Conservation (phyloP, 2,888 invertebrate species). For the Ochropacha duplaris region DNA sequence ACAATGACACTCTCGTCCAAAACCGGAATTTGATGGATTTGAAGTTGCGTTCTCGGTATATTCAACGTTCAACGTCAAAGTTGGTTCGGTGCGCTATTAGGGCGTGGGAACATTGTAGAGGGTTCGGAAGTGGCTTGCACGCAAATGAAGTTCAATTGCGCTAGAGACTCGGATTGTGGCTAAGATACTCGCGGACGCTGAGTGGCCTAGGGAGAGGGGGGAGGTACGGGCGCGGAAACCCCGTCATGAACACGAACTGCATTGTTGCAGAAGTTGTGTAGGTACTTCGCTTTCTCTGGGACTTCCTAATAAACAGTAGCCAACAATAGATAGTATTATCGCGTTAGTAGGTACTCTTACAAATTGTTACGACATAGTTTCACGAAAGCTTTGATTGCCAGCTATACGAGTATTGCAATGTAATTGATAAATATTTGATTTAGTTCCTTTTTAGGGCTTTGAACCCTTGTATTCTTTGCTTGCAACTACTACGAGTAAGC, state of each 20-base stretch:
- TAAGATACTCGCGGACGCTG: constrained; percentile 47
- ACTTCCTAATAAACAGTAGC: constrained; percentile 10
- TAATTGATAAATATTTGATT: too few species aligned
- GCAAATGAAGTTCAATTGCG: constrained; percentile 76
- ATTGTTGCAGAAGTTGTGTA: constrained; percentile 71
- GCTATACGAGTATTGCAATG: neutral
- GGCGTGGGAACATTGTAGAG: constrained; percentile 64
- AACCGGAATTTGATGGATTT: constrained; percentile 35
- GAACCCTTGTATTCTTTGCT: too few species aligned
- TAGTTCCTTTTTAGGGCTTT: too few species aligned
- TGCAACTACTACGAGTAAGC: too few species aligned
- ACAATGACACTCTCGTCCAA: constrained; percentile 45
- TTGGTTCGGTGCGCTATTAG: constrained; percentile 39
- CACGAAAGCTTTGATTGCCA: too few species aligned
- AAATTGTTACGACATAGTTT: neutral
- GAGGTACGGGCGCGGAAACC: constrained; percentile 21
- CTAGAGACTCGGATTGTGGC: constrained; percentile 55
- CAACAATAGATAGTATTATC: neutral
- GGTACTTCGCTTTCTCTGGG: constrained; percentile 20
- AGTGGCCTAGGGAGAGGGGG: constrained; percentile 30
- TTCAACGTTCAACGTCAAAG: constrained; percentile 13
- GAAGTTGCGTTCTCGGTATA: constrained; percentile 30
- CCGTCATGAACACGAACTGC: constrained; percentile 67
- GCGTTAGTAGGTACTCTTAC: too few species aligned
- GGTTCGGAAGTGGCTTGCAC: constrained; percentile 57